These are phyloP conservation scores for Pectinophora gossypiella DNA, from an alignment of 1,140 invertebrate species.

Conservation along the genomic window DNA sequence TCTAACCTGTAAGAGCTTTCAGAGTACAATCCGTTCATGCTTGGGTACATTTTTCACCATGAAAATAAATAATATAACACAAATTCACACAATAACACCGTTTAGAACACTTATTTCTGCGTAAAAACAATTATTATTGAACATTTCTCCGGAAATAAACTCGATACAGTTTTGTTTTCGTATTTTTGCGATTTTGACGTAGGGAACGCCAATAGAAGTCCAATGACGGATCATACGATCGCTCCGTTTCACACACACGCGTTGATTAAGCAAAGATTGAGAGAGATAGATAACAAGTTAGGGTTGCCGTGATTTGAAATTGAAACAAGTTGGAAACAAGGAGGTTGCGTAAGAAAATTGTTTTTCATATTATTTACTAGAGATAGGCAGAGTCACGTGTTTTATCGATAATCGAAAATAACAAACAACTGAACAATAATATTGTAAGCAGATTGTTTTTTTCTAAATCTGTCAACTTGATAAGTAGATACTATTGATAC, in stretches of 20 bases:
- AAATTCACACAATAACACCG: constrained; percentile 24
- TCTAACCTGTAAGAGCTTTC: constrained; percentile 64
- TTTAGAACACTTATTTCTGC: constrained; percentile 22
- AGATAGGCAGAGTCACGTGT: no score
- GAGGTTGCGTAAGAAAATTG: constrained; percentile 24
- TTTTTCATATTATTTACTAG: no score
- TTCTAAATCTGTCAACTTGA: no score
- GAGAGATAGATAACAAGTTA: constrained; percentile 24
- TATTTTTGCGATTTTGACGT: constrained; percentile 41
- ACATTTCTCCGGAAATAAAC: constrained; percentile 35
- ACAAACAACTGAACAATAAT: no score
- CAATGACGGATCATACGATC: constrained; percentile 64
- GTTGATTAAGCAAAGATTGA: constrained; percentile 17
- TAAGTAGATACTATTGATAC: no score
- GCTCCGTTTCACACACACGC: constrained; percentile 25
- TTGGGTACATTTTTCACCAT: constrained; percentile 47
- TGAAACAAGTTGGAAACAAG: no score
- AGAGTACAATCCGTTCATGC: constrained; percentile 59
- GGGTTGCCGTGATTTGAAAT: constrained; percentile 32
- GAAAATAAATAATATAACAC: constrained; percentile 18
- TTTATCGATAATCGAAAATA: no score
- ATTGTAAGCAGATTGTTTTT: no score
- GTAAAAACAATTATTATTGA: constrained; percentile 29
- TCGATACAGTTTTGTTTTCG: constrained; percentile 46
- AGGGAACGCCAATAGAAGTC: constrained; percentile 39